Conservation (phyloP, 2,888 invertebrate genomes). For the Lacanobia wlatinum region DNA sequence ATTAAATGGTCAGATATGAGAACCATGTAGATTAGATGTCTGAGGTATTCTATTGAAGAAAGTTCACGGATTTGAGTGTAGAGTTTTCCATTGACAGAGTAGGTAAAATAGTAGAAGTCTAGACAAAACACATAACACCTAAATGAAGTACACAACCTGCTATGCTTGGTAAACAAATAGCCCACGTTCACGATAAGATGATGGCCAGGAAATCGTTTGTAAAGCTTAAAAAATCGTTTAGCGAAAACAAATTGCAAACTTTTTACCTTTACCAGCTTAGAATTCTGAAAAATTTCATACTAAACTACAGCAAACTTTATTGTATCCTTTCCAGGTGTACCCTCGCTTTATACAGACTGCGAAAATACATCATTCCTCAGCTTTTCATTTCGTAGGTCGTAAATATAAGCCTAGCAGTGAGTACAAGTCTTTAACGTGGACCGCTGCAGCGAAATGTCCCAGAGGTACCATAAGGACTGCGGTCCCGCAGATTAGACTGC, state of each 20-base stretch:
- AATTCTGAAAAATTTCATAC: background rate
- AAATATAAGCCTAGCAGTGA: slow-evolving; percentile 29
- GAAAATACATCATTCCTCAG: slow-evolving; percentile 3
- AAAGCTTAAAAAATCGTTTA: background rate
- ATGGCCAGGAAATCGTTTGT: no score
- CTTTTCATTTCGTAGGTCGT: slow-evolving; percentile 29
- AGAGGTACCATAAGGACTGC: slow-evolving; percentile 46
- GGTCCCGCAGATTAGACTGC: slow-evolving; percentile 51
- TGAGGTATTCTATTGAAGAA: no score
- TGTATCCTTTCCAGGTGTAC: background rate
- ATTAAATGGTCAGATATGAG: no score
- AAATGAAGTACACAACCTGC: no score
- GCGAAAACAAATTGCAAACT: slow-evolving; percentile 1
- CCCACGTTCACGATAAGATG: no score
- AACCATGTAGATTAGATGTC: no score
- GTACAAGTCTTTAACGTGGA: slow-evolving; percentile 15
- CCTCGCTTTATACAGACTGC: background rate
- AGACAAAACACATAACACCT: no score
- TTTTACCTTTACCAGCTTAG: no score
- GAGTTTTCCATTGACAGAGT: no score
- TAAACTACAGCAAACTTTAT: background rate
- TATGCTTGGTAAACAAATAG: no score
- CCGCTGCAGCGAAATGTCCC: slow-evolving; percentile 44
- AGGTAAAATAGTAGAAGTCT: no score
- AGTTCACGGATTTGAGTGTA: no score